Evolutionary conservation across 1,140 invertebrate species (phyloP).

Genomic region (Neuroterus valhalla): DNA sequence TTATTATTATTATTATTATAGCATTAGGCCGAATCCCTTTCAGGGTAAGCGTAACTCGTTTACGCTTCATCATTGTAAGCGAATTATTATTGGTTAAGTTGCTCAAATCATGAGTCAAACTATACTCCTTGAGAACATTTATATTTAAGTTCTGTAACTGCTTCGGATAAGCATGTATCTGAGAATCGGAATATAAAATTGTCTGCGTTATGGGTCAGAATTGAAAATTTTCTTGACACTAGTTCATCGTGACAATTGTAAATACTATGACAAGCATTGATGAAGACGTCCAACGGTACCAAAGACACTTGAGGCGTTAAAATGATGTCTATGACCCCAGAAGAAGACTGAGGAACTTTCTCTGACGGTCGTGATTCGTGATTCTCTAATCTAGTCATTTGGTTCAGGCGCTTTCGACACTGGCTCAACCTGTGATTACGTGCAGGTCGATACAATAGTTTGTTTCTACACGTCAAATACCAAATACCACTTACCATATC

Average conservation of each 20-base stretch:
- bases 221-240: too few species aligned
- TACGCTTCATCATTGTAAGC: too few species aligned
- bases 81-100: too few species aligned
- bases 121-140: neutral
- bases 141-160: slow-evolving; percentile 44
- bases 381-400: slow-evolving; percentile 48
- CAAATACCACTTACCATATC: slow-evolving; percentile 30
- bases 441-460: too few species aligned
- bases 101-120: slow-evolving; percentile 52
- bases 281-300: slow-evolving; percentile 50
- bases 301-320: slow-evolving; percentile 33
- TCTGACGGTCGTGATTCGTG: slow-evolving; percentile 45
- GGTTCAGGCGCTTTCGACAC: slow-evolving; percentile 37
- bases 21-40: too few species aligned
- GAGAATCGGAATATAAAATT: slow-evolving; percentile 47
- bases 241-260: too few species aligned
- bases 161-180: slow-evolving; percentile 35
- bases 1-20: too few species aligned
- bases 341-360: slow-evolving; percentile 38
- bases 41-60: too few species aligned
- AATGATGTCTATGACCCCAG: slow-evolving; percentile 51
- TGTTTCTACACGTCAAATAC: neutral
- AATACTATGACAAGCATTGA: slow-evolving; percentile 48
- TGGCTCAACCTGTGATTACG: too few species aligned
- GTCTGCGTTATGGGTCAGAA: slow-evolving; percentile 34